phyloP scores from a whole-genome alignment of 2,797 vertebrate species.

The Acanthiza pusilla region DNA sequence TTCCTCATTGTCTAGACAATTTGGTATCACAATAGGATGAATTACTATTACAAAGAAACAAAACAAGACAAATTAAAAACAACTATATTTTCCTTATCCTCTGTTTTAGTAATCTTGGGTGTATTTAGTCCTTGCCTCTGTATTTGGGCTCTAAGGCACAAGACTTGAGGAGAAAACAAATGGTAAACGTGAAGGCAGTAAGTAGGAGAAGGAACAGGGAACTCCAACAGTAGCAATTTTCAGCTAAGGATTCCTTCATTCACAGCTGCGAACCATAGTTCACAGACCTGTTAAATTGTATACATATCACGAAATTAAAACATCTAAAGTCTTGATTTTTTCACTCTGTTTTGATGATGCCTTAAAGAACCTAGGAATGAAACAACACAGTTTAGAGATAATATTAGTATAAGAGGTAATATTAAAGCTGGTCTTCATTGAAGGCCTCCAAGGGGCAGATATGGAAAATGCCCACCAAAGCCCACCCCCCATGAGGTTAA shows the following conservation, averaged over 20 bases:
- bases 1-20: neutral
- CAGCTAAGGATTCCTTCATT: neutral
- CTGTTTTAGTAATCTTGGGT: neutral
- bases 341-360: neutral
- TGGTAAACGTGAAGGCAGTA: neutral
- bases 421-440: too few species aligned
- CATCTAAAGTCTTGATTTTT: neutral
- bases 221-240: neutral
- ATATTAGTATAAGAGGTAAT: too few species aligned
- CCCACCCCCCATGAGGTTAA: too few species aligned
- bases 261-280: neutral
- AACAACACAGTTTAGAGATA: too few species aligned
- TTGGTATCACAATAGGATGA: neutral
- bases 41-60: neutral
- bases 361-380: too few species aligned
- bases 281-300: neutral
- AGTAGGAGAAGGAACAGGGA: neutral
- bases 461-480: too few species aligned
- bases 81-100: neutral
- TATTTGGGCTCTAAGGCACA: neutral
- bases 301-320: neutral
- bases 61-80: fast-evolving
- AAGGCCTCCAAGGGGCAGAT: too few species aligned
- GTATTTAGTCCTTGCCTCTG: neutral
- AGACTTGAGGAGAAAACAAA: neutral